phyloP scores from a whole-genome alignment of 2,888 invertebrate species.

The Hemicrepidius hirtus region DNA sequence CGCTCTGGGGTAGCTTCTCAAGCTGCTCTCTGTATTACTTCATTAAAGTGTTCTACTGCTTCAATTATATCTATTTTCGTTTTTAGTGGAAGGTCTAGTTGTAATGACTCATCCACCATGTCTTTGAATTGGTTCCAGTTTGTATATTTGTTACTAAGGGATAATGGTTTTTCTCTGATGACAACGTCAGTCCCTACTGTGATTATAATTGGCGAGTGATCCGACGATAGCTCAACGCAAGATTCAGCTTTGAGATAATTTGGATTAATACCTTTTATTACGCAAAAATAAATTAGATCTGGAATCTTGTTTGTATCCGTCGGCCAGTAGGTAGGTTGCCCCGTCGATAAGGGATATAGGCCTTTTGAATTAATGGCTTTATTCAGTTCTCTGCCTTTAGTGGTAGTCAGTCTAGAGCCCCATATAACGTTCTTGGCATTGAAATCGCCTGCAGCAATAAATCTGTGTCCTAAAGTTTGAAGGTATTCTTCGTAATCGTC shows the following conservation, averaged over 20 bases:
- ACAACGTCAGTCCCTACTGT: not conserved
- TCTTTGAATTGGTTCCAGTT: too few species aligned
- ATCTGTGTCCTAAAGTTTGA: not conserved
- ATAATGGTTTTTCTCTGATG: too few species aligned
- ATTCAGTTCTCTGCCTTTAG: slow-evolving; percentile 3
- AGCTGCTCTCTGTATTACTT: too few species aligned
- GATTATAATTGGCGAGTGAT: slow-evolving; percentile 3
- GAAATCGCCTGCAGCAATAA: not conserved
- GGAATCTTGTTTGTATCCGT: not conserved
- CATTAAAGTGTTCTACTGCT: too few species aligned
- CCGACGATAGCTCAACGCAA: not conserved
- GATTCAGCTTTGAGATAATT: not conserved
- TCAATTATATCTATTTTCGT: too few species aligned
- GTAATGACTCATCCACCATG: too few species aligned
- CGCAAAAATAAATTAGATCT: not conserved
- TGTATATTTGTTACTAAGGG: too few species aligned
- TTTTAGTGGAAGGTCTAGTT: too few species aligned
- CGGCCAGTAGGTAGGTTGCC: not conserved
- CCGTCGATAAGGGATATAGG: not conserved
- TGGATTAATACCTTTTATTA: slow-evolving; percentile 2
- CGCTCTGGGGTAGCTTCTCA: too few species aligned
- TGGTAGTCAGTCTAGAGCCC: not conserved
- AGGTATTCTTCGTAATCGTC: slow-evolving; percentile 2
- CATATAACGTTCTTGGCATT: not conserved
- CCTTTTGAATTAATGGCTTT: too few species aligned